These are phyloP conservation scores for Zele albiditarsus DNA, from an alignment of 2,888 invertebrate species.

Conservation along the genomic window DNA sequence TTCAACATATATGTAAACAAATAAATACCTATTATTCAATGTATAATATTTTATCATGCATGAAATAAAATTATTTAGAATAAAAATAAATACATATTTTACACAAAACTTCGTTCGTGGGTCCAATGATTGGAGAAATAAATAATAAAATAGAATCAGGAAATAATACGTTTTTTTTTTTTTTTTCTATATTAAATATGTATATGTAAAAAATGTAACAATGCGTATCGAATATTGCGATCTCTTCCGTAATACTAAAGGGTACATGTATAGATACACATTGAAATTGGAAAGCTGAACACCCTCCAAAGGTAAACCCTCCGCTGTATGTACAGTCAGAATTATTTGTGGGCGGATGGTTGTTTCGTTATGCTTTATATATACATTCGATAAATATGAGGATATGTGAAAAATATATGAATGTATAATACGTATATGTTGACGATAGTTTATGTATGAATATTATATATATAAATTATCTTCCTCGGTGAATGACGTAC, in stretches of 20 bases:
- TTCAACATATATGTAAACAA: too few species aligned
- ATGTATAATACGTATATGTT: background rate
- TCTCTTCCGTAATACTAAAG: background rate
- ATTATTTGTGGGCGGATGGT: slow-evolving; percentile 5
- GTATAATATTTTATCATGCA: too few species aligned
- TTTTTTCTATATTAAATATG: background rate
- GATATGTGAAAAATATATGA: background rate
- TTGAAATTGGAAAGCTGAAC: too few species aligned
- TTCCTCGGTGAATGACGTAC: slow-evolving; percentile 56
- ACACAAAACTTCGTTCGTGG: too few species aligned
- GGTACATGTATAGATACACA: too few species aligned
- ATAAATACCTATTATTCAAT: too few species aligned
- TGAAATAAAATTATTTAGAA: too few species aligned
- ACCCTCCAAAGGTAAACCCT: background rate
- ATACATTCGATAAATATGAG: background rate
- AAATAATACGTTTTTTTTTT: too few species aligned
- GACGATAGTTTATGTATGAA: background rate
- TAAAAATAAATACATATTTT: too few species aligned
- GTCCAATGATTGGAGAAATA: too few species aligned
- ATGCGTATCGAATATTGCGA: background rate
- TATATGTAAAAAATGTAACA: background rate
- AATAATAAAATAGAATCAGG: too few species aligned
- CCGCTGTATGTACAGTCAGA: background rate
- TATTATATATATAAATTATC: slow-evolving; percentile 55
- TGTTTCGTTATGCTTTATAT: background rate